Evolutionary conservation across 2,888 invertebrate genomes (phyloP), one percentile per base, ranked within the genome.

Genomic region (Acronicta aceris): DNA sequence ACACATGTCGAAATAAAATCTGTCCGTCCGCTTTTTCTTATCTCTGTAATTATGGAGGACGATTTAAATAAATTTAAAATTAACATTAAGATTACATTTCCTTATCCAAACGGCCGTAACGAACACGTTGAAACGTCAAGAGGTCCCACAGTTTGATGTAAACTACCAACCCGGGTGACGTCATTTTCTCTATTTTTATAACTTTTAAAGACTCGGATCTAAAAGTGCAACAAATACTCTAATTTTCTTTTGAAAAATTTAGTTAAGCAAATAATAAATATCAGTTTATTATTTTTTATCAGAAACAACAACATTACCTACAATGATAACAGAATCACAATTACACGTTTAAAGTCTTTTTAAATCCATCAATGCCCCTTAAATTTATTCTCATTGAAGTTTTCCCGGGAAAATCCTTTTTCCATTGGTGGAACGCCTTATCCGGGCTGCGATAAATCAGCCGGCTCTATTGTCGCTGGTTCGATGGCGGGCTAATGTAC

Each of bases 391-490:
- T 76, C 80, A 76, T 79, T 79, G 82, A 83, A 85, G 81, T 82
- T 85, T 88, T 81, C 76, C 81, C 79, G 73, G 75, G 84, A 86
- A 87, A 89, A 89, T 88, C 88, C 88, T 86, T 89, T 88, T 86
- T 83, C 86, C 87, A 86, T 86, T 82, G 82, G 71, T 79, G 67
- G 56, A 73, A 71, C 79, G 85, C 85, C 87, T 90, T 89, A 89
- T 87, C 89, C 88, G 78, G 82, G 77, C 58, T 61, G 76, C 87
- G 79, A 91, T 91, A 91, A 91, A 91, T 91, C 91, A 90, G 86
- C 67, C 76, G 58, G 68, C 74, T 82, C 88, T 86, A 89, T 91
- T 91, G 91, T 85, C 84, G 82, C 76, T 77, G 79, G 74, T 78
- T 79, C 82, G 83, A 81, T 74, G 75, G 80, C 74, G 58, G 79